phyloP scores from a whole-genome alignment of 2,113 vertebrate genomes.

The Sprattus sprattus region DNA sequence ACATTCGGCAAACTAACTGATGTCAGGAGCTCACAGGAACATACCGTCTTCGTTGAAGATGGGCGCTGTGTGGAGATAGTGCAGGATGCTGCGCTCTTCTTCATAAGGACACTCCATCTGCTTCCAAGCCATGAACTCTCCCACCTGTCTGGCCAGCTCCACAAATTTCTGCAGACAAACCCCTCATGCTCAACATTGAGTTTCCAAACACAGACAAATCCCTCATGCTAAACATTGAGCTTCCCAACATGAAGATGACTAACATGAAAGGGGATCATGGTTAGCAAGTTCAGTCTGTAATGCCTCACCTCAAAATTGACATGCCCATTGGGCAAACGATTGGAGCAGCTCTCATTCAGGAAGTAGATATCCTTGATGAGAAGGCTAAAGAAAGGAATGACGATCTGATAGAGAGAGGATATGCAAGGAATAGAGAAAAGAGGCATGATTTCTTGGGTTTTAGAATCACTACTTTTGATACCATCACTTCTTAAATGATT shows the following conservation, averaged over 20 bases:
- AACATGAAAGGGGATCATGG: not conserved
- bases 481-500: no score
- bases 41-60: slow-evolving; percentile 90
- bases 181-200: not conserved
- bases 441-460: not conserved
- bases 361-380: slow-evolving; percentile 96
- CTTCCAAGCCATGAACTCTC: slow-evolving; percentile 94
- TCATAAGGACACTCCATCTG: slow-evolving; percentile 93
- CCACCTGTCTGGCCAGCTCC: slow-evolving; percentile 92
- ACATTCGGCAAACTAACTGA: not conserved
- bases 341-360: slow-evolving; percentile 89
- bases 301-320: slow-evolving; percentile 87
- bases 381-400: slow-evolving; percentile 97
- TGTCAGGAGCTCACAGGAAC: slow-evolving; percentile 32
- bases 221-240: not conserved
- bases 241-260: not conserved
- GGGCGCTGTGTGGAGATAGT: slow-evolving; percentile 86
- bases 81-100: slow-evolving; percentile 86
- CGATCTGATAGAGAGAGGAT: slow-evolving; percentile 76
- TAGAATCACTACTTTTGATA: not conserved
- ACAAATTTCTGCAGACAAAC: slow-evolving; percentile 85
- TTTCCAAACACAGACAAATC: not conserved
- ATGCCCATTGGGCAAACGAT: slow-evolving; percentile 84
- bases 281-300: not conserved
- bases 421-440: not conserved